Evolutionary conservation across 2,888 invertebrate species (phyloP), one percentile per base, ranked within the genome.

Genomic region (Ormyrus nitidulus): DNA sequence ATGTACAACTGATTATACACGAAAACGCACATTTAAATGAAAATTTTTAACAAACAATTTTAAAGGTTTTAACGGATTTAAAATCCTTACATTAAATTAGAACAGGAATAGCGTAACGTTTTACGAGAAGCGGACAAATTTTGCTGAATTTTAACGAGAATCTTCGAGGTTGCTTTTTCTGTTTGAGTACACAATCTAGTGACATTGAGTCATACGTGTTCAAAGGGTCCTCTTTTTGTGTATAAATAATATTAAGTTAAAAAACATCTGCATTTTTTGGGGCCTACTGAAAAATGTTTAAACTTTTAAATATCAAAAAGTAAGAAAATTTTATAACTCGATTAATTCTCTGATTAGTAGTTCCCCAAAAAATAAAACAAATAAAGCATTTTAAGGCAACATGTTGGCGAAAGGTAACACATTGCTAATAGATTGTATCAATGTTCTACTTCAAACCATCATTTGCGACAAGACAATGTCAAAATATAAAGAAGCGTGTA

Each of bases 321-420:
- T 75, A 68, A 6, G n/a, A 56, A 58, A n/a, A 34, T 51, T 59
- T 11, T 69, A 48, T 13, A 56, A 34, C 34, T 34, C 34, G 8
- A n/a, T 34, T 34, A 9, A 19, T 49, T 65, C 61, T 13, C 46
- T 19, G 13, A 56, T 5, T 44, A 7, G 1, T 46, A 69, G 62
- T 13, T 65, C 68, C 65, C 54, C 71, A 78, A 82, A 80, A 58
- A 80, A 77, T 69, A 75, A 44, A 48, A 82, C 80, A 82, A 68
- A 80, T 75, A 82, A 82, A 82, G 82, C 82, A 72, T 72, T 79
- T 81, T 61, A 44, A 77, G 79, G 82, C 77, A 80, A 82, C 74
- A 82, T 80, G 77, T 81, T 73, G 81, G 81, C 76, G 79, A 70
- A 78, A 81, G 79, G 77, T 73, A 80, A 82, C 73, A 80, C 73